Evolutionary conservation across 2,797 vertebrate species (phyloP).

Genomic region (Etheostoma nigrum): DNA sequence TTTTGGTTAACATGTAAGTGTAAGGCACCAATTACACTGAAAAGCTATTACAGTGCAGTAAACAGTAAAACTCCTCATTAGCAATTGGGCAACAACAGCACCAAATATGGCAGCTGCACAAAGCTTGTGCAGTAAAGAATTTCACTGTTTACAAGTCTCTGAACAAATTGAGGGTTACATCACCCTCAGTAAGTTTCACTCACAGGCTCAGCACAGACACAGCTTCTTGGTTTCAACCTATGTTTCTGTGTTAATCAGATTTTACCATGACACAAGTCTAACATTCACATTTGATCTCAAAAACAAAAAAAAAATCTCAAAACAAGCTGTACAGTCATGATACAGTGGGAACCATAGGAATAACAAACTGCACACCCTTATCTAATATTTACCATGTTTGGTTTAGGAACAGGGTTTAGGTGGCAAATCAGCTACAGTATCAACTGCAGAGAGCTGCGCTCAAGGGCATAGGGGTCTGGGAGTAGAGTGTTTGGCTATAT

Average conservation of each 20-base stretch:
- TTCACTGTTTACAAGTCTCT: constrained; percentile 70
- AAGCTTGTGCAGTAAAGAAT: constrained; percentile 55
- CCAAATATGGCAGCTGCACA: constrained; percentile 69
- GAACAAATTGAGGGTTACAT: constrained; percentile 59
- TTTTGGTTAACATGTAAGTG: constrained; percentile 50
- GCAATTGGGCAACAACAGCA: constrained; percentile 58
- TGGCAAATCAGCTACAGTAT: constrained; percentile 33
- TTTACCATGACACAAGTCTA: constrained; percentile 58
- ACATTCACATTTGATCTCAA: constrained; percentile 40
- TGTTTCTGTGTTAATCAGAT: constrained; percentile 62
- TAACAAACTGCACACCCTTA: constrained; percentile 27
- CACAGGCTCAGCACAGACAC: constrained; percentile 35
- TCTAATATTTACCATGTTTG: constrained; percentile 59
- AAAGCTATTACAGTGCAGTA: constrained; percentile 53
- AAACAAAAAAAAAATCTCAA: too few relatives aligned
- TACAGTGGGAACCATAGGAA: constrained; percentile 34
- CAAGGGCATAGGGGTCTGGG: neutral
- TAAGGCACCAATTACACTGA: constrained; percentile 60
- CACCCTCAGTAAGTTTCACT: constrained; percentile 60
- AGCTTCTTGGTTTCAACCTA: constrained; percentile 38
- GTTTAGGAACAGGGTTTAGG: constrained; percentile 28
- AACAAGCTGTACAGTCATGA: constrained; percentile 44
- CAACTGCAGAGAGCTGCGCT: constrained; percentile 16
- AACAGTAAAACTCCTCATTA: constrained; percentile 71
- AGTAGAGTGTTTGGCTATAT: neutral